Evolutionary conservation across 1,140 invertebrate genomes (phyloP), one percentile per base, ranked within the genome.

Genomic region (Probaryconus sp.): DNA sequence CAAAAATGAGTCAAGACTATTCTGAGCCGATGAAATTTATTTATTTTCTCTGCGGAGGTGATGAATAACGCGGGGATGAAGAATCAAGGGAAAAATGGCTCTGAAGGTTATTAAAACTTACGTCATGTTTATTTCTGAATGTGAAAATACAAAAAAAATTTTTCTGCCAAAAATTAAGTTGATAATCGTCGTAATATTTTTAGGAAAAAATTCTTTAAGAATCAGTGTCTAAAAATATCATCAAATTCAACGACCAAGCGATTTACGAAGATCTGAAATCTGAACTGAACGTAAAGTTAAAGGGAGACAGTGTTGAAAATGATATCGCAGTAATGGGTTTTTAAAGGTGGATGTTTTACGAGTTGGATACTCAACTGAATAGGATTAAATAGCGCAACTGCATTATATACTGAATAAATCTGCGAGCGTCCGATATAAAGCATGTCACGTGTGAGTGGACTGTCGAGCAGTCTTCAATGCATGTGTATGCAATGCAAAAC

Each of bases 351-450:
- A 35, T 45, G 35, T 51, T 65, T 58, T 53, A 69, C 64, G 64
- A 68, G 58, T 68, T 50, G 56, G 58, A 40, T 28, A 30, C 48
- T 33, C 58, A 21, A 28, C 48, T 37, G 67, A 55, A 70, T 48
- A 61, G 56, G 38, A 55, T 64, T 63, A 33, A 70, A 64, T 53
- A 28, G 33, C 50, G 42, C 50, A 50, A 50, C 56, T 40, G 43
- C 58, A 63, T 75, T 68, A 69, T 75, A 68, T 53, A 74, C 37
- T 74, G 58, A 69, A 75, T 75, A 75, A 69, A 75, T 75, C 64
- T 30, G 17, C 18, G 40, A 13, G 26, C 33, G 10, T 24, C 7
- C 51, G 64, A 53, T 58, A 65, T 75, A 75, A 75, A 65, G 48
- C 65, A 69, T 61, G 72, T 69, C 65, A 65, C 40, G 51, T 53